Evolutionary conservation across 2,113 vertebrate species (phyloP).

Genomic region (Cacatua alba): DNA sequence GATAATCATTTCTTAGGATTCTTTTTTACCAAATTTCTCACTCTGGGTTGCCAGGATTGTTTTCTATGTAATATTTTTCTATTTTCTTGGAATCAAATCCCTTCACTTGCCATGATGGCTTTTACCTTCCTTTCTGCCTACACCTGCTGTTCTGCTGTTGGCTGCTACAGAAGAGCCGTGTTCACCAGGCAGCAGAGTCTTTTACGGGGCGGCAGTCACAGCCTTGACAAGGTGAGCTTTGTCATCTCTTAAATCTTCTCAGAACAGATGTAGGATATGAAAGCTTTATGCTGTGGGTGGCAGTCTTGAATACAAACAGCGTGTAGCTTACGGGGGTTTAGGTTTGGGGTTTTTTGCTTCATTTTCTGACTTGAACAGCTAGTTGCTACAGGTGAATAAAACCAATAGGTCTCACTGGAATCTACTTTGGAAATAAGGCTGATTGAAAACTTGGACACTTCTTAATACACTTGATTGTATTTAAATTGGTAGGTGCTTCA

Average conservation of each 20-base stretch:
- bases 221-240: not conserved
- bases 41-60: not conserved
- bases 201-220: not conserved
- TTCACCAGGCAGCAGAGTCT: not conserved
- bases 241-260: not conserved
- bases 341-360: not conserved
- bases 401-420: not conserved
- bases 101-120: not conserved
- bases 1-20: not conserved
- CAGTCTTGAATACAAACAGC: not conserved
- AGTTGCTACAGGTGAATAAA: not conserved
- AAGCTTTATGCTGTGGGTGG: not conserved
- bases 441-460: not conserved
- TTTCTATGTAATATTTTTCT: not conserved
- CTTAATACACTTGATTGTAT: not conserved
- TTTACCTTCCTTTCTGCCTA: not conserved
- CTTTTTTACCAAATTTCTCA: not conserved
- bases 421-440: not conserved
- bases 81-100: not conserved
- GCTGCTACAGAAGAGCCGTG: rapidly evolving
- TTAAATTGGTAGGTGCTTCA: constrained; percentile 2
- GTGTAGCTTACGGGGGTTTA: not conserved
- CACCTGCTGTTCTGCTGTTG: not conserved
- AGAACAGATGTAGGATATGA: not conserved
- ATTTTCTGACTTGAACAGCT: not conserved